These are phyloP conservation scores for Pseudoips prasinana DNA, from an alignment of 2,888 invertebrate genomes.

Conservation along the genomic window DNA sequence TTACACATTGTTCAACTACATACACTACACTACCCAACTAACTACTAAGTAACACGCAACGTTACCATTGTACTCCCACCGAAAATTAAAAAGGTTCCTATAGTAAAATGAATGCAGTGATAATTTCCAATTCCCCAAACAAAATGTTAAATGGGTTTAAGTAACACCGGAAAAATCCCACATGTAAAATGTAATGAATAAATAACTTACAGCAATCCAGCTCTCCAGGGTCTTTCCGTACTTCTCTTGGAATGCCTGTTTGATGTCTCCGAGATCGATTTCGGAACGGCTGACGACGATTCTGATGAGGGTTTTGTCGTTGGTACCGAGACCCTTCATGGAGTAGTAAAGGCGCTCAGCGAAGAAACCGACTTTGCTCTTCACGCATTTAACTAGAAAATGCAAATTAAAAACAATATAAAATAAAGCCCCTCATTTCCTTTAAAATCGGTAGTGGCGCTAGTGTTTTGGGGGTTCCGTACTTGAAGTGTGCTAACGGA, in stretches of 20 bases:
- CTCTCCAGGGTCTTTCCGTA: constrained; percentile 92
- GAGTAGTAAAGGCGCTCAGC: constrained; percentile 94
- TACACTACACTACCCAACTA: too few species aligned
- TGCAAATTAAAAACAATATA: too few species aligned
- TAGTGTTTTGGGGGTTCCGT: too few species aligned
- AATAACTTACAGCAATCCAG: constrained; percentile 90
- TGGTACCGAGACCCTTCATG: constrained; percentile 95
- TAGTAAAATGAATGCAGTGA: too few species aligned
- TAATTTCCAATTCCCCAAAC: constrained; percentile 2
- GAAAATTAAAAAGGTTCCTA: too few species aligned
- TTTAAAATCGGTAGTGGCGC: too few species aligned
- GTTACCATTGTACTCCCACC: too few species aligned
- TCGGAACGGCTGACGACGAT: constrained; percentile 95
- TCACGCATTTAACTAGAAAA: constrained; percentile 90
- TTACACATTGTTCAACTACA: too few species aligned
- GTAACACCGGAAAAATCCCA: constrained; percentile 15
- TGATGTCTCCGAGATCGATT: constrained; percentile 96
- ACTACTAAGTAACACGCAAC: too few species aligned
- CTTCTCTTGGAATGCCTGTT: constrained; percentile 92
- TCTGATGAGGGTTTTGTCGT: constrained; percentile 95
- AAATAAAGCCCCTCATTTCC: too few species aligned
- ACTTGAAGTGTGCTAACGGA: too few species aligned
- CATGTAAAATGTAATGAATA: constrained; percentile 8
- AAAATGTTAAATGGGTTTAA: constrained; percentile 10
- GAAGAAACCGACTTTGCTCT: constrained; percentile 95